Conservation (phyloP, 2,113 vertebrate species). For the Embiotoca jacksoni region DNA sequence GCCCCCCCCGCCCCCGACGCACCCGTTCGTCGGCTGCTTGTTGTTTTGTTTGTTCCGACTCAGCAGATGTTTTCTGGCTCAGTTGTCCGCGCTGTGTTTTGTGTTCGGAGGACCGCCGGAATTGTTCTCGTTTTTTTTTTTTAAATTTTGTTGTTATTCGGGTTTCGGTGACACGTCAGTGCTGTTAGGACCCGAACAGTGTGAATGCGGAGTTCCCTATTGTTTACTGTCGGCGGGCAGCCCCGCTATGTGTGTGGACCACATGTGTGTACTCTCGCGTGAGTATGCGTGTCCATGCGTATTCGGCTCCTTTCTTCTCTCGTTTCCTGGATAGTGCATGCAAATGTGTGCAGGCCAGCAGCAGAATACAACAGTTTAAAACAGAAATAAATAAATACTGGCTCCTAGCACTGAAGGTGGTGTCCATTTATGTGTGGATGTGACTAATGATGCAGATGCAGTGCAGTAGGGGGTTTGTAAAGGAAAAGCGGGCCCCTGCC, state of each 20-base stretch:
- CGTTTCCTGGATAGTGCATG: slow-evolving; percentile 34
- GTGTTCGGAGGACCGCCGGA: slow-evolving; percentile 41
- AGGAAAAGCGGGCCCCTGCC: slow-evolving; percentile 37
- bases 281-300: slow-evolving; percentile 24
- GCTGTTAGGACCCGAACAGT: slow-evolving; percentile 35
- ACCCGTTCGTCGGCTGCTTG: slow-evolving; percentile 35
- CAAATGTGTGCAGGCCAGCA: slow-evolving; percentile 35
- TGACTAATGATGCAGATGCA: slow-evolving; percentile 48
- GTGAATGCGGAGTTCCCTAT: slow-evolving; percentile 34
- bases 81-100: slow-evolving; percentile 44
- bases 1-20: slow-evolving; percentile 9
- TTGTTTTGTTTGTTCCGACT: slow-evolving; percentile 69
- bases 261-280: slow-evolving; percentile 23
- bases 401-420: slow-evolving; percentile 27
- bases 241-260: slow-evolving; percentile 1
- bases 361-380: slow-evolving; percentile 30
- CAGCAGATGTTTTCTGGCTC: slow-evolving; percentile 76
- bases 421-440: slow-evolving; percentile 17
- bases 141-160: slow-evolving; percentile 42
- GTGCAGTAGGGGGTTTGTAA: slow-evolving; percentile 16
- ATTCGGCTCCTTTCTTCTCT: slow-evolving; percentile 53
- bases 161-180: slow-evolving; percentile 62
- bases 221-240: slow-evolving; percentile 53
- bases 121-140: slow-evolving; percentile 54
- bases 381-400: background rate